Base-by-base conservation (phyloP, 1,140 invertebrate genomes). In the Zaprionus nigranus region DNA sequence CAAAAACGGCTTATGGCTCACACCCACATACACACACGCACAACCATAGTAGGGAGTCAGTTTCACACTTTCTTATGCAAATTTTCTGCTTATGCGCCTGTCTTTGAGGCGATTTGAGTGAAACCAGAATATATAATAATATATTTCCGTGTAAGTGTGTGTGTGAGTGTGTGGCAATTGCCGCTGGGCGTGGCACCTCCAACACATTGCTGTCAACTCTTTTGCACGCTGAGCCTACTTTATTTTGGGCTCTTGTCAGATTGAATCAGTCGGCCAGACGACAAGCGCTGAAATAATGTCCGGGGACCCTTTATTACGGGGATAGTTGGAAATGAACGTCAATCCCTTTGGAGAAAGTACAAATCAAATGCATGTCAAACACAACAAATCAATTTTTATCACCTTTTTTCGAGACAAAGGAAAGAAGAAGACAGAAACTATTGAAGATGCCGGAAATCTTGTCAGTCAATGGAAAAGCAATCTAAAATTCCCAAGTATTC, bases 21-120 rank as follows among this genome's bases (percentile, higher is more conserved):
- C 62, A 72, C 38, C 49, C 40, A 40, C 20, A 62, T 20, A 54
- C 43, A 51, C 17, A 58, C 24, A 67, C 9, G 20, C 26, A 51
- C 58, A 57, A 11, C 40, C 17, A 26, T 40, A 60, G 51, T 13
- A 43, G 40, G 51, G 58, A 60, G 66, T 67, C 78, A 79, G 53
- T 81, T 87, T 88, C 84, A 87, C 84, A 88, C 84, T 88, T 88
- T 81, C 85, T 90, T 85, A 88, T 90, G 85, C 81, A 88, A 88
- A 88, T 88, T 62, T 63, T 65, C 58, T 72, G 70, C 74, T 76
- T 72, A 72, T 65, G 63, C 71, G 83, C 67, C 81, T 75, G 79
- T 75, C 66, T 77, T 67, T 60, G 34, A 57, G 74, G 74, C 68
- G 58, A 79, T 65, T 60, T 56, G 46, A 72, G 76, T 57, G 66